Evolutionary conservation across 2,797 vertebrate genomes (phyloP), one percentile per base, ranked within the genome.

Genomic region (Mallotus villosus): DNA sequence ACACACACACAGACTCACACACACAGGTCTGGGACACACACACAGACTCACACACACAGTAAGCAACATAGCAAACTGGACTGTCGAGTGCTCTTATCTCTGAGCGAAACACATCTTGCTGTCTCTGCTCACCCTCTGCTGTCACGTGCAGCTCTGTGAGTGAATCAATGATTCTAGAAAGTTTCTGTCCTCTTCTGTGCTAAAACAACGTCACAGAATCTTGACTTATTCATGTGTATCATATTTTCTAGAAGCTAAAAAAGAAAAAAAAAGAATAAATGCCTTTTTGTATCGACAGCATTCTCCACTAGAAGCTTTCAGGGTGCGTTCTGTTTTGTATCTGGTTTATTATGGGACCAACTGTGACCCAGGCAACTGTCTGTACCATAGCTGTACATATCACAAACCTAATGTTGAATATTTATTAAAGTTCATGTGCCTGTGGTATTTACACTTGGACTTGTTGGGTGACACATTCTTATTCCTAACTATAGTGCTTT

Each of bases 341-440:
- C 83, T 81, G 79, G 82, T 87, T 80, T 81, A 82, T 88, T 91
- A 84, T 86, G 90, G 85, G 78, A 87, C 84, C 87, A 88, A 90
- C 77, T 46, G 51, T 85, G 68, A 82, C 82, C 86, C 82, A 87
- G 79, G 68, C 72, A 88, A 88, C 84, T 91, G 86, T 81, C 86
- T 95, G 93, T 94, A 90, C 91, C 74, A 93, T 93, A 94, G 93
- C 90, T 95, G 94, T 96, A 95, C 94, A 96, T 96, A 96, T 91
- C 88, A 94, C 93, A 91, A 95, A 89, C 87, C 90, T 94, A 93
- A 93, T 93, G 94, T 95, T 94, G 92, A 92, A 94, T 97, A 98
- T 95, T 98, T 98, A 98, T 98, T 98, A 96, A 98, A 96, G 86
- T 92, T 90, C 84, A 87, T 89, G 87, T 89, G 82, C 91, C 90